These are phyloP conservation scores for Asbolus verrucosus DNA, from an alignment of 1,140 invertebrate genomes.

Conservation along the genomic window DNA sequence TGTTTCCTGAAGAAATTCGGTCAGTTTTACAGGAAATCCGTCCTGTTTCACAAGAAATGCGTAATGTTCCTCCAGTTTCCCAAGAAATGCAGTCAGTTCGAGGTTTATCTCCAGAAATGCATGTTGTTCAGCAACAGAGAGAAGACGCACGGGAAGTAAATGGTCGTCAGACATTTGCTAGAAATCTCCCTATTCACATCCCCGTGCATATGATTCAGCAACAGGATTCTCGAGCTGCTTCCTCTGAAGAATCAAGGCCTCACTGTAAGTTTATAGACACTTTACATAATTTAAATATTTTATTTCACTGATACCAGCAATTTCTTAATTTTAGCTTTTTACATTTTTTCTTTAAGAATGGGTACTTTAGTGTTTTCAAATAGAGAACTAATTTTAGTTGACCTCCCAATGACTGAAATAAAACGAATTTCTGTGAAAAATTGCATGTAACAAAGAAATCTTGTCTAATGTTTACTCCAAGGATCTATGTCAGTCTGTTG, in stretches of 20 bases:
- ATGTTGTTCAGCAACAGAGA: slow-evolving; percentile 60
- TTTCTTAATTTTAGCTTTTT: no score
- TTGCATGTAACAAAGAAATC: no score
- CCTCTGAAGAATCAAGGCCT: slow-evolving; percentile 67
- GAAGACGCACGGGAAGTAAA: slow-evolving; percentile 65
- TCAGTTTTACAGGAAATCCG: slow-evolving; percentile 40
- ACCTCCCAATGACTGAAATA: no score
- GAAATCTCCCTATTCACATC: slow-evolving; percentile 68
- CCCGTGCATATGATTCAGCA: slow-evolving; percentile 70
- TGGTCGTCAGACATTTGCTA: slow-evolving; percentile 67
- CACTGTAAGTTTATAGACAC: slow-evolving; percentile 71
- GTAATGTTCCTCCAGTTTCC: background rate
- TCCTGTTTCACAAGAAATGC: slow-evolving; percentile 7
- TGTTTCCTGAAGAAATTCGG: background rate
- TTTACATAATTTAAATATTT: no score
- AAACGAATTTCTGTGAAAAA: no score
- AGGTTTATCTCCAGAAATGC: slow-evolving; percentile 54
- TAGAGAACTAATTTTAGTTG: no score
- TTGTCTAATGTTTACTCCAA: no score
- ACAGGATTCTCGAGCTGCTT: slow-evolving; percentile 61
- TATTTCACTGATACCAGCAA: no score
- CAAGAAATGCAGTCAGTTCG: no score
- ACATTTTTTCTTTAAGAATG: no score
- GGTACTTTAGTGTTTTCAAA: no score
- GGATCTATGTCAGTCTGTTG: no score